Evolutionary conservation across 2,113 vertebrate genomes (phyloP).

Genomic region (Prunella himalayana): DNA sequence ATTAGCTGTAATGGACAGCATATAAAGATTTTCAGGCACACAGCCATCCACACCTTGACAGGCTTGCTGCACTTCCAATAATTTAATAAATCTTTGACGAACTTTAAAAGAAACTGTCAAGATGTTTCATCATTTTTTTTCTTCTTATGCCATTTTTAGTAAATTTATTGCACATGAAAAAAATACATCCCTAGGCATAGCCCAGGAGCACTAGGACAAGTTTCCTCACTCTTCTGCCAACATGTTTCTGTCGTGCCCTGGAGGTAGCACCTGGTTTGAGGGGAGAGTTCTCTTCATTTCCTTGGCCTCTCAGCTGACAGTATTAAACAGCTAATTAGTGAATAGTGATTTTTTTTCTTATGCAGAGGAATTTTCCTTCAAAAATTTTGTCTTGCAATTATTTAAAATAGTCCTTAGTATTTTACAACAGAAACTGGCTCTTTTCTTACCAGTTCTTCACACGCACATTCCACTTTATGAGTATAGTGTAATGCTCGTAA

Average conservation of each 20-base stretch:
- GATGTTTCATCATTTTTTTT: constrained; percentile 45
- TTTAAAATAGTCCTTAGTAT: background rate
- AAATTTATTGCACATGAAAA: constrained; percentile 59
- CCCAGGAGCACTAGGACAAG: constrained; percentile 44
- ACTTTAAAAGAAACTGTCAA: constrained; percentile 62
- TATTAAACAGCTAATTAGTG: constrained; percentile 29
- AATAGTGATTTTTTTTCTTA: background rate
- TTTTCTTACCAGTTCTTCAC: background rate
- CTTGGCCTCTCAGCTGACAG: constrained; percentile 21
- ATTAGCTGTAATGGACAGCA: constrained; percentile 58
- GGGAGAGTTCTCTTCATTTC: constrained; percentile 25
- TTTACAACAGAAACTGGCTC: background rate
- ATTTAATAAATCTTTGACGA: constrained; percentile 52
- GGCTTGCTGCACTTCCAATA: constrained; percentile 34
- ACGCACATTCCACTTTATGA: background rate
- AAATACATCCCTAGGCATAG: constrained; percentile 61
- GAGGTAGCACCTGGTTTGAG: constrained; percentile 61
- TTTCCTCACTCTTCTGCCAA: constrained; percentile 27
- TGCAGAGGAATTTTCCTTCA: background rate
- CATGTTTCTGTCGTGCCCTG: constrained; percentile 58
- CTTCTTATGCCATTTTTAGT: constrained; percentile 56
- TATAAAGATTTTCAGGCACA: constrained; percentile 54
- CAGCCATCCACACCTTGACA: constrained; percentile 53
- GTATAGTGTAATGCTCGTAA: background rate
- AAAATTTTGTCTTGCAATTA: background rate